Evolutionary conservation across 1,140 invertebrate genomes (phyloP).

Genomic region (Bombus fervidus): DNA sequence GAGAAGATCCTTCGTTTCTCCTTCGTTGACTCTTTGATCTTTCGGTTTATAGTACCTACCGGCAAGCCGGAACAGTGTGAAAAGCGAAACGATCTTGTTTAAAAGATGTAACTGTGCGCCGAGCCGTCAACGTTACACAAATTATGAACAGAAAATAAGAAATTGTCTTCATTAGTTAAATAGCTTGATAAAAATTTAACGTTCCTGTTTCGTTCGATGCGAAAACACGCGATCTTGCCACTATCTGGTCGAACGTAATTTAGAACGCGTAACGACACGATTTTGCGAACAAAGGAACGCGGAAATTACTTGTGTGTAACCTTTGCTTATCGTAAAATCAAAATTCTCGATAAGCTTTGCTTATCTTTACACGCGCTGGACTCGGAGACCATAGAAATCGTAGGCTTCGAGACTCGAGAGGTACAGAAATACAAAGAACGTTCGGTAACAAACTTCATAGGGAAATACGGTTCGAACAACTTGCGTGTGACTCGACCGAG

Average conservation of each 20-base stretch:
- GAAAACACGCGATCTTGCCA: no score
- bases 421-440: conserved; percentile 23
- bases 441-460: conserved; percentile 53
- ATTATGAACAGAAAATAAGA: no score
- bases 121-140: no score
- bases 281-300: neutral
- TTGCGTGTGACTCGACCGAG: neutral
- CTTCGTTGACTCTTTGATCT: conserved; percentile 39
- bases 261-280: neutral
- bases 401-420: neutral
- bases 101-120: neutral
- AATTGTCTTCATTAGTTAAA: no score
- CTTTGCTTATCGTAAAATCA: conserved; percentile 12
- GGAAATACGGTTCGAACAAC: conserved; percentile 2
- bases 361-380: conserved; percentile 30
- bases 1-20: neutral
- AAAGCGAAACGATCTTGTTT: conserved; percentile 5
- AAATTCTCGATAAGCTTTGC: conserved; percentile 20
- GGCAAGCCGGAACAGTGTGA: neutral
- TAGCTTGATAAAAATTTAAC: neutral
- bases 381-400: no score
- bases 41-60: conserved; percentile 33
- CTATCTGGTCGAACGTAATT: neutral
- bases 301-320: neutral
- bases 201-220: no score